A percentile compares a stretch with the other conserved stretches of the same genome.
Conservation (phyloP, 2,113 vertebrate genomes). For the Chunga burmeisteri region DNA sequence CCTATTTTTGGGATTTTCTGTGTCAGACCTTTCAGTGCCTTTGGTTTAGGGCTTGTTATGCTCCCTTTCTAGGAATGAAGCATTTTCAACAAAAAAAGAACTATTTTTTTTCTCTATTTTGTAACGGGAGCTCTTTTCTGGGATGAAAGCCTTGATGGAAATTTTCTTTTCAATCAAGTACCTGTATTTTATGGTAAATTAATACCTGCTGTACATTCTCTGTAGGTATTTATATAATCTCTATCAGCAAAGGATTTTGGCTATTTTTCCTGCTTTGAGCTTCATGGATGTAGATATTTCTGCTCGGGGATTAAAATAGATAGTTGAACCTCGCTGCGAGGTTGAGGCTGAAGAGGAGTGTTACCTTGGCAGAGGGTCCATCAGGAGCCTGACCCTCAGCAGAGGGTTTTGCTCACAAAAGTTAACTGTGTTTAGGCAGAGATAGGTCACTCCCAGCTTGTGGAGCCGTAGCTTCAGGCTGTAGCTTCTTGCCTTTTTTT, state of each 20-base stretch:
- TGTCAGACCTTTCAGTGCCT: not conserved
- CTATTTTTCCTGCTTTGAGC: not conserved
- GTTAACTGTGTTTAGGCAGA: not conserved
- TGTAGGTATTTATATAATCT: not conserved
- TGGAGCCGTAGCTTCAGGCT: not conserved
- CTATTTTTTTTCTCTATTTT: not conserved
- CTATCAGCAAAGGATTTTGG: not conserved
- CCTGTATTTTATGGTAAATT: not conserved
- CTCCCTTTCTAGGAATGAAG: not conserved
- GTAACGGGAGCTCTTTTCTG: not conserved
- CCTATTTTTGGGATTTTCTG: not conserved
- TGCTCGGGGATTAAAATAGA: not conserved
- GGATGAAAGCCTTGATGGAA: not conserved
- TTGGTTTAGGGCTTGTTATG: not conserved
- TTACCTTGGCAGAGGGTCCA: not conserved
- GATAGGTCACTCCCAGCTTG: not conserved
- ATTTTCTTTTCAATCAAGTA: not conserved
- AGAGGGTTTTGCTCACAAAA: not conserved
- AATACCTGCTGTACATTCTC: not conserved
- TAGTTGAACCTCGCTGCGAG: rapidly evolving
- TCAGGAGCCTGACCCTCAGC: not conserved
- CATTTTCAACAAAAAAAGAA: not conserved
- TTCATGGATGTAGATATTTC: not conserved
- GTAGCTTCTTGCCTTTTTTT: not conserved
- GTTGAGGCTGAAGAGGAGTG: not conserved